Percentiles rank a stretch among this genome's conserved stretches.
phyloP scores from a whole-genome alignment of 2,888 invertebrate genomes.

The Actias luna region DNA sequence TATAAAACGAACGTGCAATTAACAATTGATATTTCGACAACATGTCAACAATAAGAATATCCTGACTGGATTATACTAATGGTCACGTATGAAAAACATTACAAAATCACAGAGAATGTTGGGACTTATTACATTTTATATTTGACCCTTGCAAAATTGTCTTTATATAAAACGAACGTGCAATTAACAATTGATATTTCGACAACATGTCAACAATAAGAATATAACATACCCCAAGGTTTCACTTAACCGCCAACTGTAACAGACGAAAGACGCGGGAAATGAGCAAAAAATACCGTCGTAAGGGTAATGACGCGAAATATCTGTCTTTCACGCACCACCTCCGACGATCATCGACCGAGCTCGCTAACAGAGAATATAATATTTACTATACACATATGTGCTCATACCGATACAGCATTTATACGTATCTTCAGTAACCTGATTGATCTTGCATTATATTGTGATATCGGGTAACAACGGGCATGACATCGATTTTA shows the following conservation, averaged over 20 bases:
- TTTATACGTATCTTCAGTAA: background rate
- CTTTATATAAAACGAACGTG: background rate
- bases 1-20: background rate
- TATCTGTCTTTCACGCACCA: slow-evolving; percentile 56
- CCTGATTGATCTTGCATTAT: background rate
- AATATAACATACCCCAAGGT: background rate
- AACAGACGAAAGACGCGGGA: slow-evolving; percentile 22
- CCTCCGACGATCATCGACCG: slow-evolving; percentile 25
- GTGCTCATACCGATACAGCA: background rate
- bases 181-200: background rate
- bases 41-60: background rate
- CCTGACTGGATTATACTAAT: too few species aligned
- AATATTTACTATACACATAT: background rate
- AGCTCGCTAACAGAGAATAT: slow-evolving; percentile 8
- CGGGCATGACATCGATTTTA: too few species aligned
- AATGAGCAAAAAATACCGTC: slow-evolving; percentile 31
- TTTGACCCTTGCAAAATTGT: too few species aligned
- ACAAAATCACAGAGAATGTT: too few species aligned
- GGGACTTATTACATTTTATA: too few species aligned
- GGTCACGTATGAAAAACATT: too few species aligned
- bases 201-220: background rate
- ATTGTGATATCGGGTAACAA: background rate
- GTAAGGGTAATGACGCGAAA: slow-evolving; percentile 49
- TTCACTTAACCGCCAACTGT: slow-evolving; percentile 13
- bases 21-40: background rate